Evolutionary conservation across 64 coral and sea anemone genomes (phyloP).

Genomic region (Stylophora pistillata): DNA sequence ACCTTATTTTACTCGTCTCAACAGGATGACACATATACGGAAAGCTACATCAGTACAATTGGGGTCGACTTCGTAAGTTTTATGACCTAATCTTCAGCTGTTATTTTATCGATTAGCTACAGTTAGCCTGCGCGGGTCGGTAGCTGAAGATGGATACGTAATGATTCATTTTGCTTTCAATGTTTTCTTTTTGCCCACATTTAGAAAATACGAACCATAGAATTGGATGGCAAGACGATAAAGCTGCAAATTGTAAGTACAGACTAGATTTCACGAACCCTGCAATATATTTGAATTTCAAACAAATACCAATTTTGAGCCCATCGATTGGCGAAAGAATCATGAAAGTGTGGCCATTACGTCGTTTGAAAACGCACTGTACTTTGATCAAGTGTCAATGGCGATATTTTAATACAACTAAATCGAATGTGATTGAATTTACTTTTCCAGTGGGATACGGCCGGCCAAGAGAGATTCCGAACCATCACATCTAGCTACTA

Average conservation of each 20-base stretch:
- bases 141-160: constrained; percentile 14
- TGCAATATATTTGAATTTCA: background rate
- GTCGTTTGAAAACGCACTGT: constrained; percentile 23
- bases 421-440: background rate
- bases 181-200: constrained; percentile 34
- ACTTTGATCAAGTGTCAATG: constrained; percentile 23
- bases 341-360: background rate
- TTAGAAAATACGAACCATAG: constrained; percentile 99
- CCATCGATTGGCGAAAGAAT: background rate
- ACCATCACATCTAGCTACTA: constrained; percentile 98
- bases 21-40: constrained; percentile 99
- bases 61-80: constrained; percentile 99
- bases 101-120: constrained; percentile 6
- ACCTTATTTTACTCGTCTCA: constrained; percentile 20
- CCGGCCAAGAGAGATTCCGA: constrained; percentile 91
- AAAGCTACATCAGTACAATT: constrained; percentile 99
- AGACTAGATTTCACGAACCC: background rate
- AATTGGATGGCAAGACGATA: constrained; percentile 99
- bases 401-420: constrained; percentile 5
- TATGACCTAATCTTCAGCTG: constrained; percentile 23
- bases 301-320: background rate
- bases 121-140: background rate
- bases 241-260: constrained; percentile 99
- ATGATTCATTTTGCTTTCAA: background rate
- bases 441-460: constrained; percentile 91